Evolutionary conservation across 2,888 invertebrate genomes (phyloP), one percentile per base, ranked within the genome.

Genomic region (Ethmia dodecea): DNA sequence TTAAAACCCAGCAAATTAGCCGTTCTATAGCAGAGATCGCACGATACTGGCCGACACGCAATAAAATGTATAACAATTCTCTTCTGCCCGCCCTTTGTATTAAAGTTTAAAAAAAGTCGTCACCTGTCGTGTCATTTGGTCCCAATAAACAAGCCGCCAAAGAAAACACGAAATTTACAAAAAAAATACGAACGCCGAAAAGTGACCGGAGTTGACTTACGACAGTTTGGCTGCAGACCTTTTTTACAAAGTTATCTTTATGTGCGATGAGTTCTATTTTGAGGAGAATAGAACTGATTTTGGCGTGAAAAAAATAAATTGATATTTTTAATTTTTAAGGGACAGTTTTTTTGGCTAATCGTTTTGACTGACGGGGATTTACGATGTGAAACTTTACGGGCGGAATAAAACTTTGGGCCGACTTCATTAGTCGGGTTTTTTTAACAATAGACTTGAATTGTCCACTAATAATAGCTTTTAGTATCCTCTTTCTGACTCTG

Each of bases 51-150:
- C 41, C 33, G 66, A 73, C 80, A 79, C 72, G 77, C 78, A 76
- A 83, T 86, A 84, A 86, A 84, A 74, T 72, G 69, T 71, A 67
- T 80, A 81, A 83, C 83, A 69, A 76, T 80, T 80, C 78, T 66
- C 58, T 76, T 51, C 64, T 49, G 55, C 55, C 56, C 51, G 42
- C 48, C 52, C 45, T 55, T 55, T 55, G 55, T 57, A 49, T 47
- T 49, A 43, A 40, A 50, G 48, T 36, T 35, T 30, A 67, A 75
- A 77, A 78, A 75, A 64, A 61, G 50, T 62, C 79, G 79, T 83
- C 86, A 86, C 84, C 86, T 86, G 86, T 81, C 83, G 81, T 84
- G 84, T 84, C 86, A 84, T 84, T 86, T 84, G 86, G 86, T 76
- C 52, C 75, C 77, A 77, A 79, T 80, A 78, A 79, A 76, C 68